Evolutionary conservation across 2,888 invertebrate genomes (phyloP).

Genomic region (Lissocephala sabroskyi): DNA sequence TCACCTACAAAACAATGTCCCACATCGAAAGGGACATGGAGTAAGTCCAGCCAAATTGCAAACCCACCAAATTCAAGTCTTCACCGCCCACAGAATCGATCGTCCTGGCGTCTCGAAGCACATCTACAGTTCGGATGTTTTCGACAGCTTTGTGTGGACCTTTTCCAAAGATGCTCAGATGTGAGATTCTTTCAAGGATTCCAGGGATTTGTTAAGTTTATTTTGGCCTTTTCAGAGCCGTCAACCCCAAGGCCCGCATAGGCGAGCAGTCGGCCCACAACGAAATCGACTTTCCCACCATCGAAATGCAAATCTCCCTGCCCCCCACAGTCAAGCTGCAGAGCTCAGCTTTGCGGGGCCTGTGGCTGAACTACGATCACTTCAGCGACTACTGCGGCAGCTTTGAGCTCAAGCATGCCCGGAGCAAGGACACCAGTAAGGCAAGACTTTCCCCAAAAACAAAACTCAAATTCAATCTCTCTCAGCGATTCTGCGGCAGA

Average conservation of each 20-base stretch:
- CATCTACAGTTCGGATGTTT: conserved; percentile 67
- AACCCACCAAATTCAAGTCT: neutral
- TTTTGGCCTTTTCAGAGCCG: conserved; percentile 37
- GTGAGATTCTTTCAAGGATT: conserved; percentile 47
- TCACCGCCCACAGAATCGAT: conserved; percentile 49
- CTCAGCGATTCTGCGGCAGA: conserved; percentile 67
- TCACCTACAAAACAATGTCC: conserved; percentile 70
- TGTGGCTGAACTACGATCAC: conserved; percentile 75
- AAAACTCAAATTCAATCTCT: no score
- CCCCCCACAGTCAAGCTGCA: conserved; percentile 72
- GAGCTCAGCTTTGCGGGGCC: conserved; percentile 72
- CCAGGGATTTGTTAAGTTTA: no score
- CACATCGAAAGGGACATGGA: conserved; percentile 72
- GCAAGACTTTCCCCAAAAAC: no score
- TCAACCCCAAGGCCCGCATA: conserved; percentile 64
- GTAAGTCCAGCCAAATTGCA: conserved; percentile 40
- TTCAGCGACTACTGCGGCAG: conserved; percentile 73
- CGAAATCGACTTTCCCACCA: conserved; percentile 72
- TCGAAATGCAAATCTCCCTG: conserved; percentile 72
- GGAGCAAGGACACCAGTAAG: conserved; percentile 56
- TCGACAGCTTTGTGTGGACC: conserved; percentile 70
- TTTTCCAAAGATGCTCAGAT: conserved; percentile 68
- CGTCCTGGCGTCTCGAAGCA: conserved; percentile 68
- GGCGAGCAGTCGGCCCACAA: conserved; percentile 68
- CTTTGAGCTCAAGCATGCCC: conserved; percentile 52